phyloP scores from a whole-genome alignment of 2,113 vertebrate species.

The Felis chaus region DNA sequence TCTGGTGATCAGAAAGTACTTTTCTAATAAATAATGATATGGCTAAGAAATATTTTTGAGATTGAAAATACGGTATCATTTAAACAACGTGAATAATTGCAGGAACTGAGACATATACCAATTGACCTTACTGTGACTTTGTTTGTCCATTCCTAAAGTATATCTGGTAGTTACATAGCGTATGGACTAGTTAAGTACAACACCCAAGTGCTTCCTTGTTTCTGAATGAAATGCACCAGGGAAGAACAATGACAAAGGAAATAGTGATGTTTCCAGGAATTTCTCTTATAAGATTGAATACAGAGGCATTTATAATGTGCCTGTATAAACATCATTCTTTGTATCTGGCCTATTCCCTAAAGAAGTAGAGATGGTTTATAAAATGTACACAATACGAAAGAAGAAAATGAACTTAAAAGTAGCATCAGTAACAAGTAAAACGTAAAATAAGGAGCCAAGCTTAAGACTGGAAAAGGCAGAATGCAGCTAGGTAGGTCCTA shows the following conservation, averaged over 20 bases:
- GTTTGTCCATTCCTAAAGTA: neutral
- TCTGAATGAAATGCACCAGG: neutral
- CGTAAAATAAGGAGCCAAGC: slow-evolving; percentile 6
- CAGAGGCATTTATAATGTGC: neutral
- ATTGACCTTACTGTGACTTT: neutral
- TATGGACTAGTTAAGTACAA: neutral
- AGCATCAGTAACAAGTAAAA: slow-evolving; percentile 42
- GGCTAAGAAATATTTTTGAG: neutral
- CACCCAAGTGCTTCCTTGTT: neutral
- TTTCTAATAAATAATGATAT: neutral
- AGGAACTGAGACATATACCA: neutral
- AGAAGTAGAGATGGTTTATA: neutral
- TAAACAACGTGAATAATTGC: neutral
- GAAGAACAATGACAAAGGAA: neutral
- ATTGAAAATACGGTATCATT: neutral
- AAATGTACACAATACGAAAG: neutral
- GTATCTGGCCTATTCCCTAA: neutral
- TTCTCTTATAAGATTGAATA: slow-evolving; percentile 4
- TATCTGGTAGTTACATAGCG: neutral
- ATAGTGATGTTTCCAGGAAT: neutral
- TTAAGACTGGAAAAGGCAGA: neutral
- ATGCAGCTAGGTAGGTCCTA: neutral
- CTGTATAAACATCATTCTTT: neutral
- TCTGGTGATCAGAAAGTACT: neutral
- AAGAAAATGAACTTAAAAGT: neutral